Conservation (phyloP, 2,888 invertebrate genomes). For the Ganaspis brasiliensis region DNA sequence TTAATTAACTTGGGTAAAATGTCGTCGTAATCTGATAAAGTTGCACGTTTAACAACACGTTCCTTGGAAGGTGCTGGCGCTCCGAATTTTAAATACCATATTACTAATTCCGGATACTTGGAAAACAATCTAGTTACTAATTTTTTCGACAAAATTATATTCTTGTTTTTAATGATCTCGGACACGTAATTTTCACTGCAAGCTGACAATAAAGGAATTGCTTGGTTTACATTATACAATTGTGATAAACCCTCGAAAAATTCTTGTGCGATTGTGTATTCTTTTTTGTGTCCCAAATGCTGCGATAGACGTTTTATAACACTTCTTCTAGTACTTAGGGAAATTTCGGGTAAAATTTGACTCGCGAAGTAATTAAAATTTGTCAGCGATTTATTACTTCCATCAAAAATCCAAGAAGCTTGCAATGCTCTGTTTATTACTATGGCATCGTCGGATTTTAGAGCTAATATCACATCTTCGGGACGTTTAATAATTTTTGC, state of each 20-base stretch:
- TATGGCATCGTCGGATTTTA: constrained; percentile 71
- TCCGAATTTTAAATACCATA: constrained; percentile 69
- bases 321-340: constrained; percentile 66
- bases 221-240: constrained; percentile 64
- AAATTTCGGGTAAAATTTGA: constrained; percentile 68
- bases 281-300: constrained; percentile 59
- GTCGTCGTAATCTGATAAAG: constrained; percentile 51
- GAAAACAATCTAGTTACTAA: constrained; percentile 57
- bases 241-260: constrained; percentile 65
- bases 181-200: constrained; percentile 71
- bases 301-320: constrained; percentile 68
- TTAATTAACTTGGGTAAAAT: constrained; percentile 67
- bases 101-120: constrained; percentile 68
- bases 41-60: background rate
- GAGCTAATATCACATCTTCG: constrained; percentile 65
- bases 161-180: constrained; percentile 52
- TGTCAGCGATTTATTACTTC: constrained; percentile 60
- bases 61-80: constrained; percentile 3
- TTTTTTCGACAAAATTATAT: constrained; percentile 57
- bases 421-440: constrained; percentile 70
- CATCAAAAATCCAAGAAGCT: constrained; percentile 72
- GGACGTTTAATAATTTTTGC: constrained; percentile 64
- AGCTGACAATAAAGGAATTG: constrained; percentile 66
- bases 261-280: constrained; percentile 65
- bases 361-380: constrained; percentile 67